These are phyloP conservation scores for Leptinotarsa tumamoca DNA, from an alignment of 2,888 invertebrate species.

Conservation along the genomic window DNA sequence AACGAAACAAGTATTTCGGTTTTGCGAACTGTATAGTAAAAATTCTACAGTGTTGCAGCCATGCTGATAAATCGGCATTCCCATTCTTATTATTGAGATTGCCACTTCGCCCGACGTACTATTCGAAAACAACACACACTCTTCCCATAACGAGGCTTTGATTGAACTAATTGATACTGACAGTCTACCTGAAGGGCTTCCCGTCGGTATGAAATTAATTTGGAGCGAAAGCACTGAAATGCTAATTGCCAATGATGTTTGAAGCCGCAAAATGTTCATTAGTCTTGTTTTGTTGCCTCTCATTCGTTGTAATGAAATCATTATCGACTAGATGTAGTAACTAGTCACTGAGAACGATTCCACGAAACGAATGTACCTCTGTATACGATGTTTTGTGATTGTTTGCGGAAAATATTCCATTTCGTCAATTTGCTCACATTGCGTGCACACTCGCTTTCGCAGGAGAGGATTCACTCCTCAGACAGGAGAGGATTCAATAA, in stretches of 20 bases:
- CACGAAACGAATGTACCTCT: too few relatives aligned
- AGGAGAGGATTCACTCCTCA: too few relatives aligned
- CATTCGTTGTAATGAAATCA: not conserved
- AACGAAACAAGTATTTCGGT: too few relatives aligned
- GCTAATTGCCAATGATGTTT: slow-evolving; percentile 35
- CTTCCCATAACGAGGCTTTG: slow-evolving; percentile 15
- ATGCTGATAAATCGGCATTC: not conserved
- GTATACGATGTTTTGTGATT: too few relatives aligned
- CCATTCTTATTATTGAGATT: not conserved
- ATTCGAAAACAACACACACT: not conserved
- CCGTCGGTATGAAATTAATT: slow-evolving; percentile 34
- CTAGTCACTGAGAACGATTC: too few relatives aligned
- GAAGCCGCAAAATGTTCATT: slow-evolving; percentile 37
- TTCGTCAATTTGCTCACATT: too few relatives aligned
- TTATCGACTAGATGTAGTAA: not conserved
- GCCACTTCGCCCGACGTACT: not conserved
- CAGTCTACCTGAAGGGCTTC: slow-evolving; percentile 14
- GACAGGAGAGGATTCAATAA: too few relatives aligned
- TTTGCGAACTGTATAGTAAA: too few relatives aligned
- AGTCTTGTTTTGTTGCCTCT: slow-evolving; percentile 5
- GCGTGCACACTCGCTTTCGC: too few relatives aligned
- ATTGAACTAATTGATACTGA: slow-evolving; percentile 37
- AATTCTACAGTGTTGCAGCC: too few relatives aligned
- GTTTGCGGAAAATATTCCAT: too few relatives aligned
- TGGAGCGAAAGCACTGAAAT: slow-evolving; percentile 35